phyloP scores from a whole-genome alignment of 1,140 invertebrate genomes.

The Lasioglossum baleicum region DNA sequence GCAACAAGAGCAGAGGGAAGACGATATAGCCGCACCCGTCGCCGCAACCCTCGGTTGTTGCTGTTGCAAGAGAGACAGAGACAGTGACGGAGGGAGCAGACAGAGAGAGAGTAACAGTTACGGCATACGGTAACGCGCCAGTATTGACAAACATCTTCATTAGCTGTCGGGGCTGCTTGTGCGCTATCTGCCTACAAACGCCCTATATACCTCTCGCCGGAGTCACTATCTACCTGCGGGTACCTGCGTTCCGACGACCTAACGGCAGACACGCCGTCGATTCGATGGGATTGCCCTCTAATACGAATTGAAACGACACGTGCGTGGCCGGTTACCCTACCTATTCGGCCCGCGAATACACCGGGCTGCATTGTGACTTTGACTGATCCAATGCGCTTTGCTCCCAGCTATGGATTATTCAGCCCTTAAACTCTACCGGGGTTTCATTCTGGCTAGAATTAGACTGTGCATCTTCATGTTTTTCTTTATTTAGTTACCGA shows the following conservation, averaged over 20 bases:
- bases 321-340: constrained; percentile 23
- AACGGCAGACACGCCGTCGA: constrained; percentile 56
- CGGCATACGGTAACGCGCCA: constrained; percentile 63
- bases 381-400: neutral
- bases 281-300: constrained; percentile 59
- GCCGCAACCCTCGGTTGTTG: no score
- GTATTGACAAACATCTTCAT: constrained; percentile 76
- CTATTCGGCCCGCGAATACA: no score
- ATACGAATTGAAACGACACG: constrained; percentile 63
- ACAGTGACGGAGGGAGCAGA: constrained; percentile 22
- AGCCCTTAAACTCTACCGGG: no score
- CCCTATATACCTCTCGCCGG: constrained; percentile 42
- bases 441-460: no score
- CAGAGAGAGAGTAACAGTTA: constrained; percentile 48
- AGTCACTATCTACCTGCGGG: constrained; percentile 41
- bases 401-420: no score
- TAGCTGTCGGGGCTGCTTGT: constrained; percentile 63
- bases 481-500: no score
- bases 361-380: neutral
- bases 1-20: neutral
- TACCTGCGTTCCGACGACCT: constrained; percentile 54
- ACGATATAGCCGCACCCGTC: neutral
- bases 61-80: constrained; percentile 4
- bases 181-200: constrained; percentile 63
- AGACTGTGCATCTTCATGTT: no score